phyloP scores from a whole-genome alignment of 1,140 invertebrate species.

The Ooceraea biroi region DNA sequence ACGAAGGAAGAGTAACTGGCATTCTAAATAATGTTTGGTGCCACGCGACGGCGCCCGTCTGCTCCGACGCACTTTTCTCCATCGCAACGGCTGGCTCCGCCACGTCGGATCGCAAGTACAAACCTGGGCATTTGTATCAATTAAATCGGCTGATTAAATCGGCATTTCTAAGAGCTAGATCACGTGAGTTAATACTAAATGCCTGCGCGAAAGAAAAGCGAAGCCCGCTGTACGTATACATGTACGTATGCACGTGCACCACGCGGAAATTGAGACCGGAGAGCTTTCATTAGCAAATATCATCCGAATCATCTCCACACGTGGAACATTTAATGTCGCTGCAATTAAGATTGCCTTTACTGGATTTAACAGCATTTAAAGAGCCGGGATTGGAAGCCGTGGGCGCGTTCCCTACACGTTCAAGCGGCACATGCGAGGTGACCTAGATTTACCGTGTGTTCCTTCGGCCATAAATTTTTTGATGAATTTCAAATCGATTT shows the following conservation, averaged over 20 bases:
- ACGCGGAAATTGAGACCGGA: not conserved
- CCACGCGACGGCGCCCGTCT: not conserved
- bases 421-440: slow-evolving; percentile 1
- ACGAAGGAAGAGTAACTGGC: slow-evolving; percentile 1
- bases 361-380: slow-evolving; percentile 37
- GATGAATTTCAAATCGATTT: slow-evolving; percentile 37
- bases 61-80: not conserved
- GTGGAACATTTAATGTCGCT: slow-evolving; percentile 33
- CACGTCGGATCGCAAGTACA: not conserved
- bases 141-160: slow-evolving; percentile 28
- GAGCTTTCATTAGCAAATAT: slow-evolving; percentile 35
- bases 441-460: slow-evolving; percentile 40
- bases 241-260: not conserved
- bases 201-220: not conserved
- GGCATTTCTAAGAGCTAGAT: not conserved
- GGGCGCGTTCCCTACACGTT: not conserved
- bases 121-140: slow-evolving; percentile 32
- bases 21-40: not conserved
- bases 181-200: not conserved
- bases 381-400: slow-evolving; percentile 12
- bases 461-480: slow-evolving; percentile 41
- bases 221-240: not conserved
- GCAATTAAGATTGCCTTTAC: slow-evolving; percentile 46
- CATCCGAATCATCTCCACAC: slow-evolving; percentile 13
- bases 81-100: not conserved